phyloP scores from a whole-genome alignment of 2,888 invertebrate species.

The Acleris laterana region DNA sequence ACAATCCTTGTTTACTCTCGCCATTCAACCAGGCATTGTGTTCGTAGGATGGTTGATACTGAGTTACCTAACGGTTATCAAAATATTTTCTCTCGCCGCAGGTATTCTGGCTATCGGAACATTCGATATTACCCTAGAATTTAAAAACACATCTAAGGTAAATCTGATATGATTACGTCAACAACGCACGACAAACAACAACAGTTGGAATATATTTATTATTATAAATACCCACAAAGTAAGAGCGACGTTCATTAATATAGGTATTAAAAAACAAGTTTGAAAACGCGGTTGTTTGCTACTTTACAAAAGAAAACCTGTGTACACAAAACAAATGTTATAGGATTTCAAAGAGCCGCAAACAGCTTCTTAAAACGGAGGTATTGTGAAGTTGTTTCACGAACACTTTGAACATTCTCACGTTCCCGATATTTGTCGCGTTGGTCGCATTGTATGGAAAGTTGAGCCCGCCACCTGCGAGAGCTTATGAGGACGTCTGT shows the following conservation, averaged over 20 bases:
- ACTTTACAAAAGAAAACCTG: constrained; percentile 19
- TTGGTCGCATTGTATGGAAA: constrained; percentile 57
- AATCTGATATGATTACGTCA: constrained; percentile 43
- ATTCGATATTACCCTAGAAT: constrained; percentile 49
- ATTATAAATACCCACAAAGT: neutral
- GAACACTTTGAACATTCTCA: constrained; percentile 52
- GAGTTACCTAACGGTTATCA: constrained; percentile 48
- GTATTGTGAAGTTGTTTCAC: constrained; percentile 44
- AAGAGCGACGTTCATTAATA: neutral
- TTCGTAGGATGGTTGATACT: constrained; percentile 47
- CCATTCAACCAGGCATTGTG: constrained; percentile 50
- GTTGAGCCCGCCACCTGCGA: constrained; percentile 61
- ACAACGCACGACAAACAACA: constrained; percentile 25
- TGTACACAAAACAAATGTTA: constrained; percentile 23
- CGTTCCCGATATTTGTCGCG: constrained; percentile 55
- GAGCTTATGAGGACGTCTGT: constrained; percentile 63
- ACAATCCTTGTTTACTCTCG: constrained; percentile 57
- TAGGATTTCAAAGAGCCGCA: constrained; percentile 34
- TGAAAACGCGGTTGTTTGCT: neutral
- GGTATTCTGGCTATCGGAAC: constrained; percentile 49
- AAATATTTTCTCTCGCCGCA: constrained; percentile 53
- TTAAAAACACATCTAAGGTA: constrained; percentile 53
- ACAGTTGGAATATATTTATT: constrained; percentile 6
- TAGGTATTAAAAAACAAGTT: neutral
- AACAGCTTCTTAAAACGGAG: constrained; percentile 39